A percentile compares a stretch with the other conserved stretches of the same genome.
phyloP scores from a whole-genome alignment of 2,888 invertebrate species.

The Eupithecia exiguata region DNA sequence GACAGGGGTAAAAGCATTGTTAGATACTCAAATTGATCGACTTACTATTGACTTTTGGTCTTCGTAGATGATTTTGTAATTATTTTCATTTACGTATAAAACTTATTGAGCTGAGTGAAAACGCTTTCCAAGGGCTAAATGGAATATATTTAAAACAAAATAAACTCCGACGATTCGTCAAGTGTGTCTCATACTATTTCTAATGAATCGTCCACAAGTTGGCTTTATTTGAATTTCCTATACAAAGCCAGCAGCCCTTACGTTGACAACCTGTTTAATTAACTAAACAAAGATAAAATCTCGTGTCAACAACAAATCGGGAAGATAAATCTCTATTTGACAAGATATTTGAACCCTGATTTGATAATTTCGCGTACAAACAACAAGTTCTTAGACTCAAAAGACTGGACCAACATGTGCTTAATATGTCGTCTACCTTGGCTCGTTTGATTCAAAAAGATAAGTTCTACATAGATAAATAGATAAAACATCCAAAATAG shows the following conservation, averaged over 20 bases:
- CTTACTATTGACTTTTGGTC: slow-evolving; percentile 1
- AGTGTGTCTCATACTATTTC: too few species aligned
- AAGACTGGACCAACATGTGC: too few species aligned
- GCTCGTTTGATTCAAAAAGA: too few species aligned
- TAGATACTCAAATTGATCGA: background rate
- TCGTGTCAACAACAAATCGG: background rate
- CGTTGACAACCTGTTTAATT: too few species aligned
- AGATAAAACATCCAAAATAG: background rate
- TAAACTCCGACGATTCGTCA: background rate
- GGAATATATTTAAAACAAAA: background rate
- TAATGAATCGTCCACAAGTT: background rate
- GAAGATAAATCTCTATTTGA: background rate
- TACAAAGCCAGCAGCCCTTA: too few species aligned
- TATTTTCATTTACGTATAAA: background rate
- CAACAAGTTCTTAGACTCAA: too few species aligned
- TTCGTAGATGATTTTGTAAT: background rate
- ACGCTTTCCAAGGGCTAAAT: background rate
- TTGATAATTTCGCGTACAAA: too few species aligned
- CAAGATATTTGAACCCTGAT: too few species aligned
- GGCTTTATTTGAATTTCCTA: background rate
- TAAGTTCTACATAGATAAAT: too few species aligned
- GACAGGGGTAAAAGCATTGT: background rate
- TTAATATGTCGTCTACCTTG: too few species aligned
- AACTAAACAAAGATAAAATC: background rate
- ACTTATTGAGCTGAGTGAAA: background rate